phyloP scores from a whole-genome alignment of 2,888 invertebrate genomes.

The Drosophila dives region DNA sequence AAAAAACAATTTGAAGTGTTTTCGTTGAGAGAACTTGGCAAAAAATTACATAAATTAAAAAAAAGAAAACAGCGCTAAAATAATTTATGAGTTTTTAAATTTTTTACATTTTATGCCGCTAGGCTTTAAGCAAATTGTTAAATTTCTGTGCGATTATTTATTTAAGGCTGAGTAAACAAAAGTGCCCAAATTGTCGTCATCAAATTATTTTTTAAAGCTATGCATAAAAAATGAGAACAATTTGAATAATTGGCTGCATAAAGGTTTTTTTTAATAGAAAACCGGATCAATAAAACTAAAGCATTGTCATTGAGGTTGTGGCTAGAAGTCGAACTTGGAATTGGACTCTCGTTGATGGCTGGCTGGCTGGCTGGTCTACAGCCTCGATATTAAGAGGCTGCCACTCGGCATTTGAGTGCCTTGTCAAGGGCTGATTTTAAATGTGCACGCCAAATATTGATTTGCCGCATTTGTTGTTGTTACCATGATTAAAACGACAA shows the following conservation, averaged over 20 bases:
- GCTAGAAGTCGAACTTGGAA: conserved; percentile 10
- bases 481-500: conserved; percentile 50
- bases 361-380: conserved; percentile 10
- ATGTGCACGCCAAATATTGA: conserved; percentile 67
- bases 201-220: not conserved
- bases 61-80: not conserved
- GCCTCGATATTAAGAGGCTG: conserved; percentile 50
- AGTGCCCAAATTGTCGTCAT: not conserved
- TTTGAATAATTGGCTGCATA: not conserved
- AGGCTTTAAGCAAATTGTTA: not conserved
- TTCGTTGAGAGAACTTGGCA: not conserved
- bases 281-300: conserved; percentile 64
- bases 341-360: conserved; percentile 22
- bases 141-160: not conserved
- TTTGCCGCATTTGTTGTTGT: conserved; percentile 51
- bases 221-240: not conserved
- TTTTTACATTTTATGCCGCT: not conserved
- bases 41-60: not conserved
- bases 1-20: conserved; percentile 12
- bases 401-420: conserved; percentile 20
- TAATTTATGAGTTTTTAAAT: not conserved
- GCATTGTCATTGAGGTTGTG: conserved; percentile 43
- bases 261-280: too few species aligned
- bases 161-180: not conserved
- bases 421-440: conserved; percentile 31